These are phyloP conservation scores for Spialia ferax DNA, from an alignment of 2,888 invertebrate genomes.

Conservation along the genomic window DNA sequence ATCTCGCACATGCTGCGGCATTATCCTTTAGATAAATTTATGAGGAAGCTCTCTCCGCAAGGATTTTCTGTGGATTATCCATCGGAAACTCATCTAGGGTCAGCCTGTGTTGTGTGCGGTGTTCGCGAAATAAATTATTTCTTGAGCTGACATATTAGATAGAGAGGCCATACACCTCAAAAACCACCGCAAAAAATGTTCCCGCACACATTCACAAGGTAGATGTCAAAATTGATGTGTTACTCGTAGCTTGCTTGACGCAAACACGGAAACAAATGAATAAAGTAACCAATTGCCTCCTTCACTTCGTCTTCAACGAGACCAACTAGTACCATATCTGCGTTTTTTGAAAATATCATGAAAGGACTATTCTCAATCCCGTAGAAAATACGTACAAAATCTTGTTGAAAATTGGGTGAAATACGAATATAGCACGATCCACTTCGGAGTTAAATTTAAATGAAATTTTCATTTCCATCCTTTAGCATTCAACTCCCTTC, in stretches of 20 bases:
- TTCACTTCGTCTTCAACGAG: too few relatives aligned
- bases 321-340: too few relatives aligned
- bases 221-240: too few relatives aligned
- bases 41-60: slow-evolving; percentile 39
- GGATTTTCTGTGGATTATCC: slow-evolving; percentile 35
- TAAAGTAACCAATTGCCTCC: too few relatives aligned
- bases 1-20: slow-evolving; percentile 44
- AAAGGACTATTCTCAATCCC: slow-evolving; percentile 26
- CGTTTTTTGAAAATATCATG: too few relatives aligned
- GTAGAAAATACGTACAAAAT: slow-evolving; percentile 13
- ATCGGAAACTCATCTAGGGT: slow-evolving; percentile 38
- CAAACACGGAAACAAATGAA: too few relatives aligned
- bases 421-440: slow-evolving; percentile 3
- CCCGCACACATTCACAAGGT: too few relatives aligned
- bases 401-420: slow-evolving; percentile 15
- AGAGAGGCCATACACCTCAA: too few relatives aligned
- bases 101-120: slow-evolving; percentile 32
- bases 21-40: slow-evolving; percentile 47
- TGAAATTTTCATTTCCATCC: slow-evolving; percentile 5
- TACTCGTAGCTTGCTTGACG: too few relatives aligned
- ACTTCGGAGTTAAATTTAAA: slow-evolving; percentile 3
- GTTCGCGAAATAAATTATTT: slow-evolving; percentile 37
- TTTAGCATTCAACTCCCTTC: neutral
- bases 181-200: too few relatives aligned
- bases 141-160: too few relatives aligned